A percentile compares a stretch with the other conserved stretches of the same genome.
Conservation (phyloP, 2,113 vertebrate genomes). For the Raja brachyura region DNA sequence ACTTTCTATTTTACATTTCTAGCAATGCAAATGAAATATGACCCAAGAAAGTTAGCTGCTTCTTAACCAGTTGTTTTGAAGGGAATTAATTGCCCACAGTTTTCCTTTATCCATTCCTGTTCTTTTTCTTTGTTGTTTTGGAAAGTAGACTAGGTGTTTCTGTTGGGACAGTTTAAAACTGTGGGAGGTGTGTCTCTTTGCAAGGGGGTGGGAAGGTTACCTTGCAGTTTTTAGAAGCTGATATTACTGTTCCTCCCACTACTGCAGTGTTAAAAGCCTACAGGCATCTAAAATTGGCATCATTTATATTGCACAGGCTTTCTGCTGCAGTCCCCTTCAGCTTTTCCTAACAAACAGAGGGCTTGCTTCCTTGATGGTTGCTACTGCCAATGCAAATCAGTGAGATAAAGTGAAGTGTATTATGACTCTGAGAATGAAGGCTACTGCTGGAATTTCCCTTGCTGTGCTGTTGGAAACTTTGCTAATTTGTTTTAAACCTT, state of each 20-base stretch:
- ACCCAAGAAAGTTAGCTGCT: background rate
- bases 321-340: conserved; percentile 34
- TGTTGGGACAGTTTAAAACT: conserved; percentile 4
- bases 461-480: conserved; percentile 33
- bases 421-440: conserved; percentile 33
- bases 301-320: conserved; percentile 32
- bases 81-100: conserved; percentile 7
- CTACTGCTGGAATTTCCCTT: conserved; percentile 34
- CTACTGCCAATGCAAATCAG: conserved; percentile 36
- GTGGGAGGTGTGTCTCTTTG: conserved; percentile 28
- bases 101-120: background rate
- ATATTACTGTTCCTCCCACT: conserved; percentile 30
- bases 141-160: conserved; percentile 22
- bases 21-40: background rate
- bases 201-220: conserved; percentile 29
- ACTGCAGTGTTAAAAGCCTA: conserved; percentile 27
- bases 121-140: background rate
- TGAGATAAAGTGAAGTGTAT: conserved; percentile 34
- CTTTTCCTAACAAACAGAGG: conserved; percentile 23
- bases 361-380: conserved; percentile 33
- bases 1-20: conserved; percentile 22
- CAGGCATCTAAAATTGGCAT: conserved; percentile 36
- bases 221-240: conserved; percentile 31
- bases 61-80: background rate
- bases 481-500: conserved; percentile 34